Percentiles rank a stretch among this genome's conserved stretches.
Conservation (phyloP, 2,888 invertebrate genomes). For the Psylliodes chrysocephalus region DNA sequence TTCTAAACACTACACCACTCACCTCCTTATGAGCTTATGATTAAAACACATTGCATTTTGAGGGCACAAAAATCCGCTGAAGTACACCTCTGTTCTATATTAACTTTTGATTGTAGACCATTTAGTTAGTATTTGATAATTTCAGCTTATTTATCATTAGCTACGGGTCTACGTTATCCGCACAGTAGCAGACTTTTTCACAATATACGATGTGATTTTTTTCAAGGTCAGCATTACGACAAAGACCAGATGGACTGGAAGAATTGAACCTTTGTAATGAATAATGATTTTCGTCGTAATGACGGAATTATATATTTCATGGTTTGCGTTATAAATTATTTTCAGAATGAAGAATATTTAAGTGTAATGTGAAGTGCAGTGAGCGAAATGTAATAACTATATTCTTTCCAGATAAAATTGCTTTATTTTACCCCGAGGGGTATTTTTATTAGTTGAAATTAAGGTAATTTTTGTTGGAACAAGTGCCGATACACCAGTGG, state of each 20-base stretch:
- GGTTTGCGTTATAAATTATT: not conserved
- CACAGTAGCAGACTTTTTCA: slow-evolving; percentile 1
- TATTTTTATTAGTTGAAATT: not conserved
- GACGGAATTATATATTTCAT: slow-evolving; percentile 4
- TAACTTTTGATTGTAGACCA: no score
- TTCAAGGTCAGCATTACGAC: not conserved
- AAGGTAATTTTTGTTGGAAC: not conserved
- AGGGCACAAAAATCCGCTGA: no score
- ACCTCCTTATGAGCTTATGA: no score
- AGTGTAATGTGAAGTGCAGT: not conserved
- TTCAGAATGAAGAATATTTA: not conserved
- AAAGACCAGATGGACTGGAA: not conserved
- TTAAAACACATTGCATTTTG: no score
- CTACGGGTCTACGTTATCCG: not conserved
- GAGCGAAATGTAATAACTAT: slow-evolving; percentile 5
- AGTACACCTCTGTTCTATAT: no score
- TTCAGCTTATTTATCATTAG: not conserved
- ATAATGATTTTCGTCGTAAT: not conserved
- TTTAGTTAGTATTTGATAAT: not conserved
- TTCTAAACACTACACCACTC: no score
- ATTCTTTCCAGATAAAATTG: not conserved
- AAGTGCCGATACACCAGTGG: not conserved
- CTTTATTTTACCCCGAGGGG: not conserved
- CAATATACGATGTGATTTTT: not conserved
- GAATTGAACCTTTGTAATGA: no score